These are phyloP conservation scores for Sorex araneus DNA, from an alignment of 2,113 vertebrate species.

Conservation along the genomic window DNA sequence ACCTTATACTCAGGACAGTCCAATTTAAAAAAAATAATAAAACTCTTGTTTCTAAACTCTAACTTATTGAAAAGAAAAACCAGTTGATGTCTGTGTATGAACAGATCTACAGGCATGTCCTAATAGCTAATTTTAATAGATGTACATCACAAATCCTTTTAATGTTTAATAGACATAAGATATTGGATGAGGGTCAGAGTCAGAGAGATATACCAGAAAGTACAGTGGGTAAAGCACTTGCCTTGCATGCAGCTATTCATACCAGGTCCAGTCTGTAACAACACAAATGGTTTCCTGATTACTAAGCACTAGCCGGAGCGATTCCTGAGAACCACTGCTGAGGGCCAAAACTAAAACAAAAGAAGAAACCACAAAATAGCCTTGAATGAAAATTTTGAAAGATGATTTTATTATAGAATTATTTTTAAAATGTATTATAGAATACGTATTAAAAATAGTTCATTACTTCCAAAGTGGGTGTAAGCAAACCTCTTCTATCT, in stretches of 20 bases:
- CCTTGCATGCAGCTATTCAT: too few relatives aligned
- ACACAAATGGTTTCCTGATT: too few relatives aligned
- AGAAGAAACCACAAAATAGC: not conserved
- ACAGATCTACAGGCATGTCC: not conserved
- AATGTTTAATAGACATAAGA: not conserved
- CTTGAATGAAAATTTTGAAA: slow-evolving; percentile 33
- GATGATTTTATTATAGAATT: not conserved
- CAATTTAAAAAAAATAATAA: slow-evolving; percentile 16
- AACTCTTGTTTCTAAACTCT: not conserved
- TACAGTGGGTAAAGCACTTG: too few relatives aligned
- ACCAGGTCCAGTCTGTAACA: too few relatives aligned
- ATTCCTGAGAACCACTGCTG: too few relatives aligned
- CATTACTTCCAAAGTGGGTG: not conserved
- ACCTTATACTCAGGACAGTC: not conserved
- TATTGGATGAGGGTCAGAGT: not conserved
- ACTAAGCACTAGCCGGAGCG: too few relatives aligned
- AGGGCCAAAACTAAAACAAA: too few relatives aligned
- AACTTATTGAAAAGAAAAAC: slow-evolving; percentile 26
- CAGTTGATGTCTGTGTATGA: not conserved
- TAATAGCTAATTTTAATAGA: not conserved
- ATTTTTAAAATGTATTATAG: too few relatives aligned
- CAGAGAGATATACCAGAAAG: too few relatives aligned
- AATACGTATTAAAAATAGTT: not conserved
- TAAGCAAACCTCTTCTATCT: not conserved
- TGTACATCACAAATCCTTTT: not conserved